Evolutionary conservation across 2,113 vertebrate species (phyloP).

Genomic region (Progne subis): DNA sequence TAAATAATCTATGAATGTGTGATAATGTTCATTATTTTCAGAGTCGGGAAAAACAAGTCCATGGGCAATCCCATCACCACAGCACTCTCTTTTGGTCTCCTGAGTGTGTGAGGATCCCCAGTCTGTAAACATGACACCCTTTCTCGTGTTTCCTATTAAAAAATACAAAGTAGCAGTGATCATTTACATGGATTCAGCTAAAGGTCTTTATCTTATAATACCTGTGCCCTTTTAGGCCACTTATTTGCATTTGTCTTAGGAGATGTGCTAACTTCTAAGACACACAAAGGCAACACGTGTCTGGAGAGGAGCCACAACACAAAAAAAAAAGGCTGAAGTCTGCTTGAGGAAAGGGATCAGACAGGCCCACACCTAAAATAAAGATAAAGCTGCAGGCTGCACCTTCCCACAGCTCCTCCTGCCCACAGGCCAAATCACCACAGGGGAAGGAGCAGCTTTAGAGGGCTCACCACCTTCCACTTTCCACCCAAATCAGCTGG

Average conservation of each 20-base stretch:
- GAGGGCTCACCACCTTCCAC: background rate
- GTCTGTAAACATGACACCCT: background rate
- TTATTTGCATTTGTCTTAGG: background rate
- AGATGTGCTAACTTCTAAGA: background rate
- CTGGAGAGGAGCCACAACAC: background rate
- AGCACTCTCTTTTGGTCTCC: background rate
- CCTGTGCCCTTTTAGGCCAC: background rate
- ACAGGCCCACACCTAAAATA: background rate
- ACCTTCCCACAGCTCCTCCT: background rate
- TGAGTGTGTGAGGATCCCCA: background rate
- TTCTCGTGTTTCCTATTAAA: background rate
- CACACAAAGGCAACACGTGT: background rate
- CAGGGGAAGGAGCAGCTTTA: background rate
- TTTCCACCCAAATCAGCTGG: background rate
- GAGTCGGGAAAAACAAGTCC: background rate
- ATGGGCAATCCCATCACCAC: background rate
- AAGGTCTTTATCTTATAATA: background rate
- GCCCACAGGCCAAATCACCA: fast-evolving
- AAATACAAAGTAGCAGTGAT: background rate
- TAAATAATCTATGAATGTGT: background rate
- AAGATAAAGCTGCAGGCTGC: background rate
- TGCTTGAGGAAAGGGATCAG: background rate
- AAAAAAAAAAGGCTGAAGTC: background rate
- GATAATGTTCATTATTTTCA: background rate
- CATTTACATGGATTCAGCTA: background rate